Conservation (phyloP, 2,113 vertebrate species). For the Willisornis vidua region DNA sequence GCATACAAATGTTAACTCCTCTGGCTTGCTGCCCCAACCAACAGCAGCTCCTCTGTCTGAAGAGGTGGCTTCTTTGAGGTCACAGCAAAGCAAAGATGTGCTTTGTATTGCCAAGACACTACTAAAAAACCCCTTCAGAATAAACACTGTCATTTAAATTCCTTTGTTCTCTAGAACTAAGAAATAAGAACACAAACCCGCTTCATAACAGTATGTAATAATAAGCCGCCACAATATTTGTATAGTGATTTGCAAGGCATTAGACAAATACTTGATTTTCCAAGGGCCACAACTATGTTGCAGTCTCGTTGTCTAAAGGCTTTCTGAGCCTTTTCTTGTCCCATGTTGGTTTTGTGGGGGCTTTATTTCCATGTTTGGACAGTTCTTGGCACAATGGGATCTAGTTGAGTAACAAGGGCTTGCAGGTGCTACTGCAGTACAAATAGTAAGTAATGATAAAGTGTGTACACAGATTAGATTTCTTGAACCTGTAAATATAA, state of each 20-base stretch:
- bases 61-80: neutral
- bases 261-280: neutral
- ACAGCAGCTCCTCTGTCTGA: neutral
- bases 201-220: neutral
- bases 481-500: conserved; percentile 27
- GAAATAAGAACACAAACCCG: neutral
- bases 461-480: neutral
- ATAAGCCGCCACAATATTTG: neutral
- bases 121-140: neutral
- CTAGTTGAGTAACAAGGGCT: neutral
- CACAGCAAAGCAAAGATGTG: neutral
- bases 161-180: neutral
- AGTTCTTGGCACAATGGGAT: neutral
- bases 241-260: neutral
- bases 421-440: neutral
- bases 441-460: conserved; percentile 2
- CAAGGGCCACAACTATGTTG: neutral
- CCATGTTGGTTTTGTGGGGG: neutral
- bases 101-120: neutral
- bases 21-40: neutral
- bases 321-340: neutral
- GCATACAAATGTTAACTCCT: neutral
- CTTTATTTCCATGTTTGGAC: neutral
- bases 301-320: neutral
- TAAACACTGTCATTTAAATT: neutral